Evolutionary conservation across 2,797 vertebrate species (phyloP), one percentile per base, ranked within the genome.

Genomic region (Sphaeramia orbicularis): DNA sequence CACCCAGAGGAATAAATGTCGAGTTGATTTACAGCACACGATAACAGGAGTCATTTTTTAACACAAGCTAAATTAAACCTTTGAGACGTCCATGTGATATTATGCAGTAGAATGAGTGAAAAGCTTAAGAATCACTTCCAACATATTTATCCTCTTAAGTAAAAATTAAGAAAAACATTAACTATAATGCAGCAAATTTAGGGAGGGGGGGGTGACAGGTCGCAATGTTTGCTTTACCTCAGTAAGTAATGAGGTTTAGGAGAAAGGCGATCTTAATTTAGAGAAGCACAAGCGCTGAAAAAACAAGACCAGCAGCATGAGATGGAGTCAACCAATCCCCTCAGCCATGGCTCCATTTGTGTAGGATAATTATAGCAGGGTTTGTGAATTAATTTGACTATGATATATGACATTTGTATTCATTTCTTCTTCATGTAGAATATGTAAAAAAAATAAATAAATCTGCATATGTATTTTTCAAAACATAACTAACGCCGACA

Each of bases 141-240:
- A 71, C 60, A 44, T 44, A 45, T 71, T 71, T 55, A 82, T 87
- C 74, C 57, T 82, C 75, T 70, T 71, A 71, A 69, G 45, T 49
- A 56, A 76, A 65, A 77, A 15, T 2, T 3, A 14, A 48, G 49
- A 35, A 67, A 62, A 38, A 57, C 24, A n/a, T 24, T 48, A 27
- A 55, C 19, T 16, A 27, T n/a, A 40, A 19, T 1, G 11, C 59
- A 32, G 48, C 7, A 35, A 64, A 10, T 41, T 15, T 6, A 2
- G 4, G 13, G 4, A 67, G 16, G 52, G 54, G 65, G 54, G 64
- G 83, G 55, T 67, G 74, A 80, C 71, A 74, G 18, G 61, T 47
- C 41, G 16, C 52, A 38, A 40, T 0, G n/a, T 7, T n/a, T 1
- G 48, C 59, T 68, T 74, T 57, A 6, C 43, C 43, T 45, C 44